Evolutionary conservation across 2,113 vertebrate genomes (phyloP).

Genomic region (Campylorhamphus procurvoides): DNA sequence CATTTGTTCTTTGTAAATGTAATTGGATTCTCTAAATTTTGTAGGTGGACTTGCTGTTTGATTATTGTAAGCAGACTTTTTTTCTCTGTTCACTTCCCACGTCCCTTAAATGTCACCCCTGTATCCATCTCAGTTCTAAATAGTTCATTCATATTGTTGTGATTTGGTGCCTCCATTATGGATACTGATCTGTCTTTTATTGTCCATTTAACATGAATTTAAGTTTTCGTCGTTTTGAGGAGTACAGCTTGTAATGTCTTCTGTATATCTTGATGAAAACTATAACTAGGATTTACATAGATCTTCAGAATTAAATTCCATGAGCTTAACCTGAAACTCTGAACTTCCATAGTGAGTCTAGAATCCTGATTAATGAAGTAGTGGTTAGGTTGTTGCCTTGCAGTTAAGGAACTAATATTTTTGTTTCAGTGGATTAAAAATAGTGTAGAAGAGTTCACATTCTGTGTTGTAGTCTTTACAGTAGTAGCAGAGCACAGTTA

Average conservation of each 20-base stretch:
- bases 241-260: neutral
- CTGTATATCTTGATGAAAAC: neutral
- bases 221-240: neutral
- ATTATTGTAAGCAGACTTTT: neutral
- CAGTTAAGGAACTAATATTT: neutral
- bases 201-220: neutral
- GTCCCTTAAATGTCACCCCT: neutral
- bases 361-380: neutral
- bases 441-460: neutral
- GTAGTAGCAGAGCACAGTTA: neutral
- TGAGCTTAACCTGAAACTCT: neutral
- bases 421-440: neutral
- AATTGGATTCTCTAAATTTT: neutral
- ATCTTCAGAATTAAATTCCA: neutral
- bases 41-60: neutral
- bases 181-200: neutral
- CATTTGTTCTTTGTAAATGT: neutral
- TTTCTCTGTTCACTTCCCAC: neutral
- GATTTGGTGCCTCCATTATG: neutral
- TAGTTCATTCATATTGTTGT: neutral
- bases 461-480: neutral
- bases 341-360: neutral
- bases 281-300: neutral
- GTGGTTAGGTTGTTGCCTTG: neutral
- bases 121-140: neutral